Evolutionary conservation across 1,140 invertebrate species (phyloP).

Genomic region (Neodiprion fabricii): DNA sequence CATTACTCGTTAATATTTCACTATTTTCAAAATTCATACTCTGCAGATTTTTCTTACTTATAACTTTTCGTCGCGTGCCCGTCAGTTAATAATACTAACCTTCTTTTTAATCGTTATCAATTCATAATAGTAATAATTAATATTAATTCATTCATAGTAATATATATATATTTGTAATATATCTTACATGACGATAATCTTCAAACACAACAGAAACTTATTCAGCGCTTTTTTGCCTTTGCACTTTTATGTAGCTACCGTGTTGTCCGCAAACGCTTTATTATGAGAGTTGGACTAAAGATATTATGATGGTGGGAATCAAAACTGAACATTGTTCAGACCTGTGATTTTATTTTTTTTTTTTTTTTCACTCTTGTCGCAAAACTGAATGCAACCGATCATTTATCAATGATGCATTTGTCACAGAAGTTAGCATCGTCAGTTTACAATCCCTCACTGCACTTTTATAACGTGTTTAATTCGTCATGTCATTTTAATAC

Average conservation of each 20-base stretch:
- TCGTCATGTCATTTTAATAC: constrained; percentile 24
- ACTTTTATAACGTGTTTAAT: constrained; percentile 7
- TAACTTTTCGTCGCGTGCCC: background rate
- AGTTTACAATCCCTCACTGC: background rate
- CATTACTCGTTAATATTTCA: background rate
- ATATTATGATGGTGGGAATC: background rate
- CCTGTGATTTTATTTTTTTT: background rate
- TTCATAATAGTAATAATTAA: background rate
- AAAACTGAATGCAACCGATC: background rate
- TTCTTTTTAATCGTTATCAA: background rate
- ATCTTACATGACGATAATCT: constrained; percentile 7
- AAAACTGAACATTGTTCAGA: background rate
- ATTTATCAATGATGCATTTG: too few relatives aligned
- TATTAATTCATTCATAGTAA: background rate
- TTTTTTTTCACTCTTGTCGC: background rate
- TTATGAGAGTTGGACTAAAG: background rate
- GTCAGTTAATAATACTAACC: background rate
- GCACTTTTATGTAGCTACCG: constrained; percentile 8
- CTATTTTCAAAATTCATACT: background rate
- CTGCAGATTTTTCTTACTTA: background rate
- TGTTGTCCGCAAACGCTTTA: constrained; percentile 13
- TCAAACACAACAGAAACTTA: constrained; percentile 10
- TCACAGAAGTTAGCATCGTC: background rate
- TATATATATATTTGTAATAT: background rate
- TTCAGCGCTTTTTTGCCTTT: too few relatives aligned